A percentile compares a stretch with the other conserved stretches of the same genome.
Evolutionary conservation across 2,797 vertebrate genomes (phyloP).

Genomic region (Anguilla pacifica): DNA sequence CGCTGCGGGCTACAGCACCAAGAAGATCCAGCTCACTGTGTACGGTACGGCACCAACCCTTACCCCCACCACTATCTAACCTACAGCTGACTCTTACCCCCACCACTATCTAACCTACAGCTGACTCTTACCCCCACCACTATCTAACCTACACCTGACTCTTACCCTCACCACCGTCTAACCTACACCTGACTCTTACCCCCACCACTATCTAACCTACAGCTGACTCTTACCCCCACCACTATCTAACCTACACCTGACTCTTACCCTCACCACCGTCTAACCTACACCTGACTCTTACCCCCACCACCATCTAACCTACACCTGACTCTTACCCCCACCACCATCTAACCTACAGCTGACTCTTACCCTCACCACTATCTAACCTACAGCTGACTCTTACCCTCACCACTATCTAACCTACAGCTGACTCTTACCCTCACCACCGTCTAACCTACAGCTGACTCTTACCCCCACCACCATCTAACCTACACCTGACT

Average conservation of each 20-base stretch:
- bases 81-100: no score
- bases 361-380: neutral
- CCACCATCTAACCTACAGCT: neutral
- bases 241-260: neutral
- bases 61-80: neutral
- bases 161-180: no score
- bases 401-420: no score
- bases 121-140: no score
- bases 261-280: neutral
- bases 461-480: neutral
- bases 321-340: no score
- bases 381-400: neutral
- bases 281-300: no score
- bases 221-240: neutral
- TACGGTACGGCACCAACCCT: slow-evolving; percentile 79
- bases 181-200: no score
- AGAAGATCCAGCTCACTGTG: slow-evolving; percentile 93
- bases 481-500: no score
- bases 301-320: no score
- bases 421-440: neutral
- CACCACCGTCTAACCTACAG: neutral
- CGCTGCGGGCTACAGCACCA: slow-evolving; percentile 82
- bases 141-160: no score
- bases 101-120: no score
- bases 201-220: neutral